Evolutionary conservation across 2,888 invertebrate genomes (phyloP).

Genomic region (Drosophila vallismaia): DNA sequence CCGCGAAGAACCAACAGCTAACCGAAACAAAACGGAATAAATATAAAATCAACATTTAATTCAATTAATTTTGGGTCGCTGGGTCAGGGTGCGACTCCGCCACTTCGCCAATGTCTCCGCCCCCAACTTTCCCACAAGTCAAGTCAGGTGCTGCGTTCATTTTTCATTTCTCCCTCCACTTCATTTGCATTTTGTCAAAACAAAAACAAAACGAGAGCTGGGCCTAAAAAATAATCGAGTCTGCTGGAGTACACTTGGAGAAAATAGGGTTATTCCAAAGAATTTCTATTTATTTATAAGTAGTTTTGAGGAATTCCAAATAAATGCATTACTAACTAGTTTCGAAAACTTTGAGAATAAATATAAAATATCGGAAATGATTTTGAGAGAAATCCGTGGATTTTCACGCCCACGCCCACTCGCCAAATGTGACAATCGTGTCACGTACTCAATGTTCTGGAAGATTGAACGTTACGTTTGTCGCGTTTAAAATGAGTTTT

Average conservation of each 20-base stretch:
- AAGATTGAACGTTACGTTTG: slow-evolving; percentile 83
- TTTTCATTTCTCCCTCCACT: slow-evolving; percentile 63
- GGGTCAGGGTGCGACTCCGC: slow-evolving; percentile 53
- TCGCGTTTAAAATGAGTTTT: slow-evolving; percentile 81
- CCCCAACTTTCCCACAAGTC: slow-evolving; percentile 25
- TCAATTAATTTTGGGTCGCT: slow-evolving; percentile 74
- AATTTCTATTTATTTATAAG: not conserved
- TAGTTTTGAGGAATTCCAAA: too few species aligned
- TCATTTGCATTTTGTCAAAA: slow-evolving; percentile 68
- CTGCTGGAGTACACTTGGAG: slow-evolving; percentile 3
- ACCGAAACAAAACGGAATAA: slow-evolving; percentile 35
- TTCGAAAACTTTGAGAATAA: not conserved
- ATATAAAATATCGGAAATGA: too few species aligned
- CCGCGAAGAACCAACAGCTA: slow-evolving; percentile 33
- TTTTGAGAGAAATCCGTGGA: not conserved
- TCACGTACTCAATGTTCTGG: slow-evolving; percentile 82
- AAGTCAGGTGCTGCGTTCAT: slow-evolving; percentile 62
- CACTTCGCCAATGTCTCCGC: slow-evolving; percentile 7
- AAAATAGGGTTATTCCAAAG: not conserved
- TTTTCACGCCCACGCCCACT: slow-evolving; percentile 31
- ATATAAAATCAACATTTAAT: slow-evolving; percentile 63
- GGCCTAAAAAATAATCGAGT: slow-evolving; percentile 49
- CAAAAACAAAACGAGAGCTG: slow-evolving; percentile 30
- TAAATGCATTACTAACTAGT: too few species aligned
- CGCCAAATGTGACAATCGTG: slow-evolving; percentile 79